Base-by-base conservation (phyloP, 2,113 vertebrate species). In the Campylomormyrus numenius region DNA sequence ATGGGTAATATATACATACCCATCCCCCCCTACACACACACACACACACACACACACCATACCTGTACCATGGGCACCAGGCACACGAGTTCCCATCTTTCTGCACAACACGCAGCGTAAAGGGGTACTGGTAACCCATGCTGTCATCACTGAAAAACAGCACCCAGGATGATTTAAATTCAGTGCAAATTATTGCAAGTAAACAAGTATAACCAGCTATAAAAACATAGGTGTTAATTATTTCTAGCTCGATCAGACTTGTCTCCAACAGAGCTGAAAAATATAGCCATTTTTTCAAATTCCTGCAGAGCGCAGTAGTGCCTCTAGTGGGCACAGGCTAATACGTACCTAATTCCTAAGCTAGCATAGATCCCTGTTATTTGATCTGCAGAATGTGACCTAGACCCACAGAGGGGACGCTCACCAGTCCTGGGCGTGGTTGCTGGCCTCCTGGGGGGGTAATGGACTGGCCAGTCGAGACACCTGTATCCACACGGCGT, bases 31-130 rank as follows among this genome's bases (percentile, higher is more conserved):
- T 5, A 56, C 53, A 56, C 53, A 56, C 21, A 62, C 2, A 62
- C 58, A 62, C 42, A 66, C 46, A 86, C 24, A 62, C n/a, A 66
- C 84, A 86, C 46, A 46, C 84, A n/a, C 87, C 93, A 96, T 95
- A 99, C 98, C 98, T 98, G 95, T 99, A 99, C 98, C 98, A 99
- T 0, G 98, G 98, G 91, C 98, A 99, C 96, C 97, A 99, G 90
- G 98, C 98, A 94, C 98, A 99, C 5, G 97, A 98, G 94, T 97
- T 99, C 39, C 98, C 98, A 92, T 99, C 98, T 93, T 98, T 99
- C 62, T 97, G 97, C 85, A 99, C 98, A 19, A 98, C 97, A 90
- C 98, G 95, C 85, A 99, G 92, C 58, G 98, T 99, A 93, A 99
- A 99, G 5, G 98, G 98, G 93, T 99, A 99, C 66, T 99, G 98